Percentiles rank a stretch among this genome's conserved stretches.
Conservation (phyloP, 2,797 vertebrate genomes). For the Paratrypauchen microcephalus region DNA sequence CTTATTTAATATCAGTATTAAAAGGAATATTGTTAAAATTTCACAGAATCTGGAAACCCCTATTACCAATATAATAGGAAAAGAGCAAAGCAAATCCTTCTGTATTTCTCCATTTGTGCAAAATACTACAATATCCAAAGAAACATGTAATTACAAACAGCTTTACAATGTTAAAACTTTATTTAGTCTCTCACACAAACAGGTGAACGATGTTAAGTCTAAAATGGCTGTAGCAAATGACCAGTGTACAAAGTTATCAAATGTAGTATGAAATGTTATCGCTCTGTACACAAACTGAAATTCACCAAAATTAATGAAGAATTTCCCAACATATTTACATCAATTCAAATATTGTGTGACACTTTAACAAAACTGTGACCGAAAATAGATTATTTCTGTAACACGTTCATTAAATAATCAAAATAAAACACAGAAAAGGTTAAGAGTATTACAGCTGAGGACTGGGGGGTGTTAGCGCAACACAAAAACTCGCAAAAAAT, state of each 20-base stretch:
- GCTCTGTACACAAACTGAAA: background rate
- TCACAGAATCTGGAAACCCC: no score
- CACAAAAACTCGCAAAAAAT: background rate
- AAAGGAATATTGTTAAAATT: no score
- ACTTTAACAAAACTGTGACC: background rate
- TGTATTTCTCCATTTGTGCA: background rate
- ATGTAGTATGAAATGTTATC: slow-evolving; percentile 6
- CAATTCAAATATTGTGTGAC: no score
- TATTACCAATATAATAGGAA: no score
- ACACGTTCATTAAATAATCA: background rate
- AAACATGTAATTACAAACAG: background rate
- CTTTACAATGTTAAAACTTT: slow-evolving; percentile 37
- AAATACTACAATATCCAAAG: background rate
- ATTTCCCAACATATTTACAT: background rate
- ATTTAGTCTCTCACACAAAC: slow-evolving; percentile 34
- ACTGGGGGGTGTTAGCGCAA: background rate
- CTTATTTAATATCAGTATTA: no score
- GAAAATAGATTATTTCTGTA: background rate
- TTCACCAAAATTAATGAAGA: background rate
- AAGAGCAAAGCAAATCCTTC: no score
- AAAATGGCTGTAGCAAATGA: slow-evolving; percentile 10
- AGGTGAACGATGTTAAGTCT: slow-evolving; percentile 11
- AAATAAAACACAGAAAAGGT: background rate
- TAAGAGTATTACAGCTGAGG: background rate
- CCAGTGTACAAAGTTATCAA: slow-evolving; percentile 6